Evolutionary conservation across 2,113 vertebrate genomes (phyloP).

Genomic region (Lagopus leucura): DNA sequence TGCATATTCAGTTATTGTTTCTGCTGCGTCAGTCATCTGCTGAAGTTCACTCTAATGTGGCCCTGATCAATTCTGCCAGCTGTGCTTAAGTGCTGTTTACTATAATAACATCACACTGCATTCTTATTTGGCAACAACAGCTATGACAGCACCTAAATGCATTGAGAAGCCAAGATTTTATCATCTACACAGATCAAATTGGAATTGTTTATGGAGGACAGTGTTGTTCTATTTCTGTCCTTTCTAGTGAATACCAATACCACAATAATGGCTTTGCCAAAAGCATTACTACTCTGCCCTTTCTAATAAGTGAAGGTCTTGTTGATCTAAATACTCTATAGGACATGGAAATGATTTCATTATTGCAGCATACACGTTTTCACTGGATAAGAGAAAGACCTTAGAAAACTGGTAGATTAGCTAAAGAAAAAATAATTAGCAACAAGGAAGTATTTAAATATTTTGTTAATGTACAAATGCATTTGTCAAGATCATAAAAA

Average conservation of each 20-base stretch:
- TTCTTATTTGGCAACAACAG: constrained; percentile 84
- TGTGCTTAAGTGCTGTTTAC: constrained; percentile 94
- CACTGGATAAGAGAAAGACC: constrained; percentile 16
- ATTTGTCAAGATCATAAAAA: neutral
- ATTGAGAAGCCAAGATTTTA: constrained; percentile 82
- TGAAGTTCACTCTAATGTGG: constrained; percentile 89
- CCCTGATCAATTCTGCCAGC: constrained; percentile 94
- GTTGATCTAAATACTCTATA: constrained; percentile 74
- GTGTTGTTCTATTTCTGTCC: constrained; percentile 80
- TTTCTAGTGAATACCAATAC: constrained; percentile 78
- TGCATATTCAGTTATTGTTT: constrained; percentile 97
- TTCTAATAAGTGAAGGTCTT: constrained; percentile 77
- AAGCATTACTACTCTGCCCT: constrained; percentile 75
- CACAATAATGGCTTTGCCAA: constrained; percentile 73
- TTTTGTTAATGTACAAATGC: neutral
- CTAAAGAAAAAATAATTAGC: neutral
- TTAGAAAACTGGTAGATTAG: constrained; percentile 12
- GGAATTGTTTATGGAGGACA: constrained; percentile 79
- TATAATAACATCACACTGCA: constrained; percentile 89
- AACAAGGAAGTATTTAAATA: neutral
- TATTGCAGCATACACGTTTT: constrained; percentile 37
- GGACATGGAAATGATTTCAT: constrained; percentile 71
- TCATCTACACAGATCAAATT: constrained; percentile 79
- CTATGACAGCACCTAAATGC: constrained; percentile 83
- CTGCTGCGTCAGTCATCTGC: constrained; percentile 91